Evolutionary conservation across 92 coral and sea anemone species (phyloP).

Genomic region (Porites cylindrica): DNA sequence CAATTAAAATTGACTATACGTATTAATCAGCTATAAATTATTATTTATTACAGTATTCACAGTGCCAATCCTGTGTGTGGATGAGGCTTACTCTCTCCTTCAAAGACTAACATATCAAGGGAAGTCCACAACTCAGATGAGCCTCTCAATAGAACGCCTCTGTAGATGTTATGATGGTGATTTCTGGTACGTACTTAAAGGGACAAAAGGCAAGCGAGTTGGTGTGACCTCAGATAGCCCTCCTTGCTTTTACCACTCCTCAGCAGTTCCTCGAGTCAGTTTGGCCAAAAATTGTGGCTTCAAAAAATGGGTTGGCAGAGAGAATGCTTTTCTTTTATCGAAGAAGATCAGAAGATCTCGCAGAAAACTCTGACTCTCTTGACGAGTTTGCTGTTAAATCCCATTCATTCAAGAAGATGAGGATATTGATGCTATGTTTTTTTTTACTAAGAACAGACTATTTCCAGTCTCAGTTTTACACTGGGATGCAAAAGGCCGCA

Average conservation of each 20-base stretch:
- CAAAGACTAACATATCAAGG: neutral
- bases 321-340: slow-evolving; percentile 18
- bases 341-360: too few relatives aligned
- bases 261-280: slow-evolving; percentile 40
- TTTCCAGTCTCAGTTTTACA: slow-evolving; percentile 17
- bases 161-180: slow-evolving; percentile 33
- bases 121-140: slow-evolving; percentile 43
- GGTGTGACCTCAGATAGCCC: slow-evolving; percentile 2
- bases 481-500: neutral
- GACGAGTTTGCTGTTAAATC: too few relatives aligned
- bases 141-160: slow-evolving; percentile 40
- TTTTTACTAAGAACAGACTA: neutral
- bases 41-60: too few relatives aligned
- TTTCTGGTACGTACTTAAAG: slow-evolving; percentile 59
- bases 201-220: slow-evolving; percentile 59
- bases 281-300: slow-evolving; percentile 60
- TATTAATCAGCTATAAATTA: too few relatives aligned
- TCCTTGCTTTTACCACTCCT: slow-evolving; percentile 40
- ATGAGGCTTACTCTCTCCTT: slow-evolving; percentile 47
- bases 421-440: neutral
- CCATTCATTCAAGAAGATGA: too few relatives aligned
- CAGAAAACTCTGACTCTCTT: too few relatives aligned
- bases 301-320: slow-evolving; percentile 52
- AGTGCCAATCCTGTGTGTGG: slow-evolving; percentile 69
- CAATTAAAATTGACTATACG: too few relatives aligned